These are phyloP conservation scores for Pseudoips prasinana DNA, from an alignment of 2,888 invertebrate genomes.

Conservation along the genomic window DNA sequence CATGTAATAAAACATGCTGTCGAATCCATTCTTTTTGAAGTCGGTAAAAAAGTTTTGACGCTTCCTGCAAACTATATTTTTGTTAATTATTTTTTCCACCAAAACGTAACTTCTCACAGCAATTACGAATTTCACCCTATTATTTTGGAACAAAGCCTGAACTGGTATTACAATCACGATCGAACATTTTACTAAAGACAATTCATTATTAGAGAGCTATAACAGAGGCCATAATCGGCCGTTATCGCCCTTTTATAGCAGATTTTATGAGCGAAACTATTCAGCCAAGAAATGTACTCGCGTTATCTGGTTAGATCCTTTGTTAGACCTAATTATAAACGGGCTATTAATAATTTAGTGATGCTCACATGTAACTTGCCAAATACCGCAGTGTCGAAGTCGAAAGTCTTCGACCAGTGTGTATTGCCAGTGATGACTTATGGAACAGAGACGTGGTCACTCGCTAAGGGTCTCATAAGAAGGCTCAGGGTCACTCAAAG, in stretches of 20 bases:
- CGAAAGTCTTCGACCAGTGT: no score
- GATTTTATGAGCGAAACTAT: slow-evolving; percentile 80
- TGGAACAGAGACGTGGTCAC: no score
- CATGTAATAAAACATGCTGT: no score
- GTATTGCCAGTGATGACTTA: no score
- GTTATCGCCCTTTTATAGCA: slow-evolving; percentile 82
- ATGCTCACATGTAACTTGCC: no score
- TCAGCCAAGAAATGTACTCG: slow-evolving; percentile 71
- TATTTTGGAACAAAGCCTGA: slow-evolving; percentile 53
- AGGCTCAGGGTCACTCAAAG: no score
- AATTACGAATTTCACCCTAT: slow-evolving; percentile 49
- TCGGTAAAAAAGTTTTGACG: no score
- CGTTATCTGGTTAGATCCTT: slow-evolving; percentile 61
- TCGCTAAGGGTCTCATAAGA: no score
- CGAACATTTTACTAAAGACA: slow-evolving; percentile 76
- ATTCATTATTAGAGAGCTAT: slow-evolving; percentile 81
- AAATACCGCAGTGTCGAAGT: no score
- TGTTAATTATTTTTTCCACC: not conserved
- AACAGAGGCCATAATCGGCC: slow-evolving; percentile 73
- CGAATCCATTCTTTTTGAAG: no score
- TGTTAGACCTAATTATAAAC: slow-evolving; percentile 61
- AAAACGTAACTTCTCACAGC: slow-evolving; percentile 9
- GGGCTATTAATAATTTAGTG: slow-evolving; percentile 9
- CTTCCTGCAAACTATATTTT: no score
- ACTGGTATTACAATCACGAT: slow-evolving; percentile 60